phyloP scores from a whole-genome alignment of 2,888 invertebrate genomes.

The Tortrix viridana region DNA sequence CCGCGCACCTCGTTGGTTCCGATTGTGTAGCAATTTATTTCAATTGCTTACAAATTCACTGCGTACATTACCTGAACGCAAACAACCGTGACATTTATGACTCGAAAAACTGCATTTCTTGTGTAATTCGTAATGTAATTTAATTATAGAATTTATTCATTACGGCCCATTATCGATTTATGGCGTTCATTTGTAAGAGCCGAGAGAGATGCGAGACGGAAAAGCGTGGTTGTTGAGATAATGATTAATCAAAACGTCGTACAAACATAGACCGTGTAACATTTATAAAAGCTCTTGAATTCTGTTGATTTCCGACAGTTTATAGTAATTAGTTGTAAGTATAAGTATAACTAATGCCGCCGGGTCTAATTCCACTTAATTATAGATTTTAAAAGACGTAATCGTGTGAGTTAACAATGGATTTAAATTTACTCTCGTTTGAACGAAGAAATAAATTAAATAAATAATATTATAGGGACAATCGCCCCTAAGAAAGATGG shows the following conservation, averaged over 20 bases:
- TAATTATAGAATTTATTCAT: constrained; percentile 25
- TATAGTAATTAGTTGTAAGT: too few species aligned
- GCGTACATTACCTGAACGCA: constrained; percentile 28
- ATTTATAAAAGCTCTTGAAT: too few species aligned
- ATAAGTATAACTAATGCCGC: too few species aligned
- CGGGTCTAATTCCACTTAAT: too few species aligned
- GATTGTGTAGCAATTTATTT: constrained; percentile 55
- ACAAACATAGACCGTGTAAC: too few species aligned
- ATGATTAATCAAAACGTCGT: neutral
- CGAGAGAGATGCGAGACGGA: neutral
- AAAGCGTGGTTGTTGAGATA: neutral
- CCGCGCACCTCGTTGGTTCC: constrained; percentile 57
- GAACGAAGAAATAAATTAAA: too few species aligned
- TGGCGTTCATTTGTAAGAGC: constrained; percentile 1
- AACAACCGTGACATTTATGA: constrained; percentile 28
- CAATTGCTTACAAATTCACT: constrained; percentile 48
- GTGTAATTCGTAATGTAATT: constrained; percentile 5
- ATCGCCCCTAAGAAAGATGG: too few species aligned
- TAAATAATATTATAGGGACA: too few species aligned
- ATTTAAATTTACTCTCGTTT: too few species aligned
- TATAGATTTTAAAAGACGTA: too few species aligned
- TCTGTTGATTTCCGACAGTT: too few species aligned
- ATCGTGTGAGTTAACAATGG: too few species aligned
- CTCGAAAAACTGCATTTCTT: constrained; percentile 19
- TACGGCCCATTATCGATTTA: constrained; percentile 13